These are phyloP conservation scores for Epinotia demarniana DNA, from an alignment of 2,888 invertebrate species.

Conservation along the genomic window DNA sequence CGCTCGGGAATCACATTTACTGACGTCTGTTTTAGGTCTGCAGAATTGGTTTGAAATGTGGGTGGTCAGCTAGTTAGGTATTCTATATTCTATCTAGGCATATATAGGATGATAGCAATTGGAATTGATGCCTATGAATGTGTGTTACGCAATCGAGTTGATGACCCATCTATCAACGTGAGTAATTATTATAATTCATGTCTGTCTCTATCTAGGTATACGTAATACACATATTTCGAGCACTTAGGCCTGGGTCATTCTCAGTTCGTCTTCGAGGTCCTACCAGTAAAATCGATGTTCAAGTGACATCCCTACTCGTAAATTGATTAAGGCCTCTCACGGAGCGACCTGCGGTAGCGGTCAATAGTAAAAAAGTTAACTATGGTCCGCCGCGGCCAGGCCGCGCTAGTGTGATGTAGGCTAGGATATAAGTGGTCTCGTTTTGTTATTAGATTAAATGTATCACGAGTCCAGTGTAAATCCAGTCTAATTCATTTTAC, in stretches of 20 bases:
- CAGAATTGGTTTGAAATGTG: background rate
- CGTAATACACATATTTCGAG: conserved; percentile 8
- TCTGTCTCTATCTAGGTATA: conserved; percentile 10
- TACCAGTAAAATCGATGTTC: background rate
- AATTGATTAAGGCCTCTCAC: too few species aligned
- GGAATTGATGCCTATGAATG: background rate
- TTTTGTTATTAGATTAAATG: too few species aligned
- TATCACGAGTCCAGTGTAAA: too few species aligned
- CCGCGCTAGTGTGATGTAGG: too few species aligned
- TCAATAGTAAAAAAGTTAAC: too few species aligned
- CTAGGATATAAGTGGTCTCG: too few species aligned
- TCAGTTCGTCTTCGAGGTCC: background rate
- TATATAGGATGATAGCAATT: background rate
- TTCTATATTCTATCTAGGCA: background rate
- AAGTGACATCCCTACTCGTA: background rate
- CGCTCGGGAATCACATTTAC: too few species aligned
- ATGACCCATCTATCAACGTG: conserved; percentile 7
- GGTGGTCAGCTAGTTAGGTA: background rate
- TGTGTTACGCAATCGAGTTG: conserved; percentile 20
- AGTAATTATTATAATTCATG: conserved; percentile 23
- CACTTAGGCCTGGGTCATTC: conserved; percentile 8
- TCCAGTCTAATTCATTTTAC: too few species aligned
- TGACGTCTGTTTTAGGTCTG: background rate
- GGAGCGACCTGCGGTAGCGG: too few species aligned
- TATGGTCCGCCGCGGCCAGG: too few species aligned